Conservation (phyloP, 2,888 invertebrate species). For the Theristus sp. region DNA sequence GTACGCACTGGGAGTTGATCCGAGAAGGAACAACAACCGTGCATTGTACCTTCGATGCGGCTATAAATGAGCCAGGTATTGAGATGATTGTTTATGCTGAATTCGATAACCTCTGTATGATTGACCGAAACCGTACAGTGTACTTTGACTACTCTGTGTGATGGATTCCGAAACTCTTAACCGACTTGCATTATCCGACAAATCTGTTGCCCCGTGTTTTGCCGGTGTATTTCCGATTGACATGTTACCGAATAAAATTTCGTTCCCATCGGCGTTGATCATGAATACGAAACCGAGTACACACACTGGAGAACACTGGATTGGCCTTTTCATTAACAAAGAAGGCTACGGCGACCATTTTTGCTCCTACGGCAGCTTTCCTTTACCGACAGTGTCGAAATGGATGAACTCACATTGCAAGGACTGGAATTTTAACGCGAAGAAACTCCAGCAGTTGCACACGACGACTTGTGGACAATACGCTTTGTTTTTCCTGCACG, state of each 20-base stretch:
- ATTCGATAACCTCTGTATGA: not conserved
- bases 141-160: not conserved
- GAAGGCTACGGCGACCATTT: not conserved
- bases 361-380: not conserved
- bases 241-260: not conserved
- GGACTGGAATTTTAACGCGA: not conserved
- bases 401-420: not conserved
- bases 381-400: not conserved
- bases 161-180: too few relatives aligned
- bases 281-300: not conserved
- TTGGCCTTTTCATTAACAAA: not conserved
- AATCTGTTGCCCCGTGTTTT: not conserved
- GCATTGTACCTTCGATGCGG: not conserved
- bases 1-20: not conserved
- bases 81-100: slow-evolving; percentile 2
- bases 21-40: not conserved
- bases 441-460: not conserved
- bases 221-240: not conserved
- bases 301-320: not conserved
- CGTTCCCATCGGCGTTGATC: not conserved
- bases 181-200: not conserved
- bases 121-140: not conserved
- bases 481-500: not conserved
- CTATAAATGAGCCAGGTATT: not conserved
- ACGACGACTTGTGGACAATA: not conserved